Evolutionary conservation across 2,888 invertebrate genomes (phyloP).

Genomic region (Fragum fragum): DNA sequence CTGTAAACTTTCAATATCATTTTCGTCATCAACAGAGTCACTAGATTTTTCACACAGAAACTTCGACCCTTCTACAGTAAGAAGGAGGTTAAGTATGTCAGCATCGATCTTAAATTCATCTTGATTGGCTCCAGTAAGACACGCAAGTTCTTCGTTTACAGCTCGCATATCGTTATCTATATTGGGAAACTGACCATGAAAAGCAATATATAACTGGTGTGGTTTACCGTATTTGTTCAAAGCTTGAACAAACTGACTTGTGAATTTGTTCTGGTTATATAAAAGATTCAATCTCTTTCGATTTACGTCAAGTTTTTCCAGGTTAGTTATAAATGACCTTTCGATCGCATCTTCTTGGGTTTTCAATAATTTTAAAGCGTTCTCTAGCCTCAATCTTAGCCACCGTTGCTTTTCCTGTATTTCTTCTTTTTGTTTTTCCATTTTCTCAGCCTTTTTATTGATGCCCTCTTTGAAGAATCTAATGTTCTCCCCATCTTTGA

Average conservation of each 20-base stretch:
- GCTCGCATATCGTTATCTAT: neutral
- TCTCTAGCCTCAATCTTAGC: constrained; percentile 7
- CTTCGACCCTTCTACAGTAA: neutral
- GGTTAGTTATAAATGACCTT: neutral
- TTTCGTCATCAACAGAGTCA: neutral
- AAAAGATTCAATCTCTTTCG: neutral
- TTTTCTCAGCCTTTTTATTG: neutral
- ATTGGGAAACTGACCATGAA: neutral
- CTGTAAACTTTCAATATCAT: neutral
- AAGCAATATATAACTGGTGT: constrained; percentile 1
- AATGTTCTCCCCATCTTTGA: neutral
- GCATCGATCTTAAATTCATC: neutral
- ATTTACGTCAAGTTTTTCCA: neutral
- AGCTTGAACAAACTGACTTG: neutral
- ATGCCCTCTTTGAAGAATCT: neutral
- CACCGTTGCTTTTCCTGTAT: neutral
- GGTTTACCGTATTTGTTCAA: neutral
- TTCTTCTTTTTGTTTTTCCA: neutral
- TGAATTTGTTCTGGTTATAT: neutral
- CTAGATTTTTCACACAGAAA: neutral
- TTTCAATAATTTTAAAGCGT: neutral
- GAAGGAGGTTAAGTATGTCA: constrained; percentile 3
- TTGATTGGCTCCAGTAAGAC: neutral
- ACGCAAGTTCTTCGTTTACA: neutral
- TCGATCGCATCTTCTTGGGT: neutral